Conservation (phyloP, 2,113 vertebrate genomes). For the Clupea harengus region DNA sequence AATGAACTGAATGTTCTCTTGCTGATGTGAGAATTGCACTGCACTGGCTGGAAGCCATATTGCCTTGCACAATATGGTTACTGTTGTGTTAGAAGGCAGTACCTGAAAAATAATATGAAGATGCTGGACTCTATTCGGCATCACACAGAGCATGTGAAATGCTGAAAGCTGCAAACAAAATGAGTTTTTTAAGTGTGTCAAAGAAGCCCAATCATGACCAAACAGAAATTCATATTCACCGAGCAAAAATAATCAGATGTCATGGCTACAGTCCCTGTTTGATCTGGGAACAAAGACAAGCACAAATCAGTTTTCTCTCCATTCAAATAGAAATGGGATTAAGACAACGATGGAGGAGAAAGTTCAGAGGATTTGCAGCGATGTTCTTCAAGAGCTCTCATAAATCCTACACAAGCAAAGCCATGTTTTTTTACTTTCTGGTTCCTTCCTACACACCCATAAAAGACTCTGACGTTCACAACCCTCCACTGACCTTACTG, state of each 20-base stretch:
- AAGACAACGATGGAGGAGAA: background rate
- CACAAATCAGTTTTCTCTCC: background rate
- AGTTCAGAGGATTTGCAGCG: background rate
- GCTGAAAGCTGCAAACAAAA: background rate
- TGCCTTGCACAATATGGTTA: background rate
- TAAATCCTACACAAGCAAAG: background rate
- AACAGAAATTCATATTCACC: background rate
- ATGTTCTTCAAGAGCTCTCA: background rate
- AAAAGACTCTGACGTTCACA: background rate
- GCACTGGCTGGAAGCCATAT: background rate
- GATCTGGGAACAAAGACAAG: background rate
- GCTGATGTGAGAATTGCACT: background rate
- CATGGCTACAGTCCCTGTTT: background rate
- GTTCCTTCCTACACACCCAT: background rate
- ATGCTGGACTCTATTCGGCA: background rate
- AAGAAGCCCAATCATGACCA: background rate
- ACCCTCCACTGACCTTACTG: background rate
- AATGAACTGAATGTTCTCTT: background rate
- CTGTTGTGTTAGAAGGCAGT: background rate
- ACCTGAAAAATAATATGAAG: background rate
- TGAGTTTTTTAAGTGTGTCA: background rate
- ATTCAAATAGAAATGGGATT: background rate
- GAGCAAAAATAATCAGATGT: background rate
- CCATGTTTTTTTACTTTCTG: background rate
- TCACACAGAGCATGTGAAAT: background rate